Base-by-base conservation (phyloP, 1,140 invertebrate genomes). In the Frieseomelitta varia region DNA sequence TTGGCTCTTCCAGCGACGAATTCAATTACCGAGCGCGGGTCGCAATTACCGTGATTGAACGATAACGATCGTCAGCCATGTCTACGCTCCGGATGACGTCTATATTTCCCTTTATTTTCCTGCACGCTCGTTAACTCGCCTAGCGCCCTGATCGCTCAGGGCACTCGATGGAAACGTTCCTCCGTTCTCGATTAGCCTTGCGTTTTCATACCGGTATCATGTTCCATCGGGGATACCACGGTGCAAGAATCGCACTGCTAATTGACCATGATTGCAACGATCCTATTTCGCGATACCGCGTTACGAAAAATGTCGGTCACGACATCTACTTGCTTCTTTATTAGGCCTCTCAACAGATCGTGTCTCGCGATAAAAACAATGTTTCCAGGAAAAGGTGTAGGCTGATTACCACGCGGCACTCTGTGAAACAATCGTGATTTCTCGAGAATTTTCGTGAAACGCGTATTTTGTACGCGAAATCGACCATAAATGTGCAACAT, bases 241-340 rank as follows among this genome's bases (percentile, higher is more conserved):
- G 21, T 27, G 55, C 24, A 63, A 67, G 58, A 30, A 67, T 24
- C n/a, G 4, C n/a, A n/a, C 30, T 24, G 75, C 58, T 73, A 84
- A 84, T 84, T 84, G 82, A 15, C 6, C 56, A 55, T 65, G 68
- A 84, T 72, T 79, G 69, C 76, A 14, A 71, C 55, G 77, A 84
- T 84, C 65, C 24, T 55, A 51, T 39, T 39, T 30, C 55, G 74
- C 74, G 81, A 83, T 83, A 79, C 68, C 21, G 4, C 24, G 53
- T 4, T 68, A 4, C 75, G 55, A 71, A 63, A 79, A 55, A 79
- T 83, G 10, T 53, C 58, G 10, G 55, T 79, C 75, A 84, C 75
- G 81, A 79, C 30, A 76, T n/a, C 80, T 55, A 17, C 24, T 24
- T 56, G 12, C 53, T 15, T 53, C 30, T 76, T 78, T n/a, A 27